Evolutionary conservation across 2,797 vertebrate genomes (phyloP), one percentile per base, ranked within the genome.

Genomic region (Pantherophis vulpinus): DNA sequence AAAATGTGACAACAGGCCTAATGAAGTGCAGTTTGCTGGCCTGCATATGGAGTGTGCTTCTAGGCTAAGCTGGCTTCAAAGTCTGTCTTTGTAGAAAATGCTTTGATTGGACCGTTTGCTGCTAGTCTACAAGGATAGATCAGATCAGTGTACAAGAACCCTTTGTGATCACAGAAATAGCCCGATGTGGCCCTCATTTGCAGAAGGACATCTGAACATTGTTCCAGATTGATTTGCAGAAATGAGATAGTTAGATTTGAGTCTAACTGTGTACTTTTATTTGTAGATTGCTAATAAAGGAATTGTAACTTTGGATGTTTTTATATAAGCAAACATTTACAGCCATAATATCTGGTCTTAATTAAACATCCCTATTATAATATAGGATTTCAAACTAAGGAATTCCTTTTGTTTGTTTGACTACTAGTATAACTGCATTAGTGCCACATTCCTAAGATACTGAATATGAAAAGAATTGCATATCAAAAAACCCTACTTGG

Each of bases 201-300:
- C 97, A 96, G 97, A 95, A 94, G 96, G 96, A 97, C 97, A 97
- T 98, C 97, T 97, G 97, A 97, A 97, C 96, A 70, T 96, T 74
- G 96, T 97, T 98, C 96, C 98, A 97, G 97, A 97, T 98, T 97
- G 97, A 97, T 97, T 97, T 96, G 96, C 96, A 96, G 98, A 98
- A 98, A 98, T 98, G 98, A 98, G 98, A 98, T 98, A 99, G 99
- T 99, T 99, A 99, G 98, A 96, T 97, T 98, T 94, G 97, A 98
- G 98, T 98, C 98, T n/a, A 97, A 96, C 97, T 98, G 98, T 86
- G 97, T 93, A 92, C 97, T 98, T 98, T 98, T 98, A 98, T 98
- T 98, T 98, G 98, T 99, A 98, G 99, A 98, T 98, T 98, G 97
- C 98, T 99, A 99, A 99, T 99, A 98, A 99, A 99, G 98, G 98